These are phyloP conservation scores for Athene noctua DNA, from an alignment of 2,113 vertebrate species.

Conservation along the genomic window DNA sequence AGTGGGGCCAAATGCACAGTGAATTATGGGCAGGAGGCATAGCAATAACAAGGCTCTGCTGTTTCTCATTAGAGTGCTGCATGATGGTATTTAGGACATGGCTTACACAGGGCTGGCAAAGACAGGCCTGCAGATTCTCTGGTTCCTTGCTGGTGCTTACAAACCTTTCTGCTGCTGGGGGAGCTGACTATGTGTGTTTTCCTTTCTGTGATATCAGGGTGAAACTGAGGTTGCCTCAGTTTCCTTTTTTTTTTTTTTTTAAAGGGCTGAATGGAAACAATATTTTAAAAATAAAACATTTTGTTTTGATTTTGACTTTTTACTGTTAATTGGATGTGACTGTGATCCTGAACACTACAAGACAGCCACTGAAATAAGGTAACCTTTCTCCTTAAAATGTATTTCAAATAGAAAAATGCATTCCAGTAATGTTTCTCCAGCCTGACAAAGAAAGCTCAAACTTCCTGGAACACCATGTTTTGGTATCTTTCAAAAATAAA, in stretches of 20 bases:
- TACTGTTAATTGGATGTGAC: neutral
- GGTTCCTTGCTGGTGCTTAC: neutral
- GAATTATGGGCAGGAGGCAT: neutral
- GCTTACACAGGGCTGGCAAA: neutral
- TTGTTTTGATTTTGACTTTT: neutral
- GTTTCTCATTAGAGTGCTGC: neutral
- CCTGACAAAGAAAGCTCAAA: neutral
- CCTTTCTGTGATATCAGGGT: neutral
- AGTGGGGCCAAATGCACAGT: accelerated
- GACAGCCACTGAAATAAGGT: neutral
- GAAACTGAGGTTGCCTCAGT: neutral
- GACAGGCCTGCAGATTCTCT: neutral
- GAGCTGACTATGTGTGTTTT: neutral
- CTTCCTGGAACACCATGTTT: neutral
- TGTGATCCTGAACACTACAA: neutral
- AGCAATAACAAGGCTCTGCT: neutral
- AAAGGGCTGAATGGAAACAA: neutral
- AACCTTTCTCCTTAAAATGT: neutral
- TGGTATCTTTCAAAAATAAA: neutral
- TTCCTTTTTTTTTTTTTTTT: neutral
- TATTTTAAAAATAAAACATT: neutral
- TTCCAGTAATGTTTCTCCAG: neutral
- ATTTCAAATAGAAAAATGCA: neutral
- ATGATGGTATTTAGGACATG: neutral
- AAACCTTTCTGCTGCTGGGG: neutral